phyloP scores from a whole-genome alignment of 1,140 invertebrate species.

The Drosophila suzukii region DNA sequence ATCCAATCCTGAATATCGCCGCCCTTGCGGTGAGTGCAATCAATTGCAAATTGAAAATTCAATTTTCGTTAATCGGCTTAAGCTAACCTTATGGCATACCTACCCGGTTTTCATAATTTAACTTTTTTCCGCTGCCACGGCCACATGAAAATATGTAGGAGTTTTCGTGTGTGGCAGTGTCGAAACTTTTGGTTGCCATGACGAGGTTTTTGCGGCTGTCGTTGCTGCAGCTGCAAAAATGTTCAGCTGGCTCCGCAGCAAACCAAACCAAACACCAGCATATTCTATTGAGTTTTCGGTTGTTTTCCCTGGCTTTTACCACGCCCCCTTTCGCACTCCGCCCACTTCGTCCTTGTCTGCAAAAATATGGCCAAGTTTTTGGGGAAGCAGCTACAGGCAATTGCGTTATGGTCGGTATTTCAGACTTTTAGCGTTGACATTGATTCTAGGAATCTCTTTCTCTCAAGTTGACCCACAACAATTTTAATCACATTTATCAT shows the following conservation, averaged over 20 bases:
- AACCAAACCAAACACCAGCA: constrained; percentile 20
- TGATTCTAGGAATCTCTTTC: neutral
- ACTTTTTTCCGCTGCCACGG: constrained; percentile 20
- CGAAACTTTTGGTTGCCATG: constrained; percentile 46
- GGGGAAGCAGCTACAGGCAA: constrained; percentile 2
- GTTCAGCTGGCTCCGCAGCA: constrained; percentile 26
- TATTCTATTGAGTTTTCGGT: constrained; percentile 41
- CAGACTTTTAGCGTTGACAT: constrained; percentile 22
- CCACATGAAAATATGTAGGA: constrained; percentile 4
- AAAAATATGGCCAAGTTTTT: constrained; percentile 29
- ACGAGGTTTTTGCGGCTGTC: constrained; percentile 32
- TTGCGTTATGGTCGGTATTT: constrained; percentile 2
- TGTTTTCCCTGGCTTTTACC: constrained; percentile 5
- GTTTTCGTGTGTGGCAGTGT: constrained; percentile 18
- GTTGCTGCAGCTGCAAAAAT: constrained; percentile 40
- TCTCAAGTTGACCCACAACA: neutral
- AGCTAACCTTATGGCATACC: constrained; percentile 55
- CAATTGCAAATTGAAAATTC: constrained; percentile 77
- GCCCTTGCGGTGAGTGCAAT: constrained; percentile 58
- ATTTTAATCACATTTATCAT: neutral
- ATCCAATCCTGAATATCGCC: neutral
- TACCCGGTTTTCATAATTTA: constrained; percentile 39
- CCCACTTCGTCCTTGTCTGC: constrained; percentile 1
- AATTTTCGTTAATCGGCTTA: constrained; percentile 80
- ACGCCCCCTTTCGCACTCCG: too few species aligned